Base-by-base conservation (phyloP, 2,888 invertebrate species). In the Drosophila demipolita region DNA sequence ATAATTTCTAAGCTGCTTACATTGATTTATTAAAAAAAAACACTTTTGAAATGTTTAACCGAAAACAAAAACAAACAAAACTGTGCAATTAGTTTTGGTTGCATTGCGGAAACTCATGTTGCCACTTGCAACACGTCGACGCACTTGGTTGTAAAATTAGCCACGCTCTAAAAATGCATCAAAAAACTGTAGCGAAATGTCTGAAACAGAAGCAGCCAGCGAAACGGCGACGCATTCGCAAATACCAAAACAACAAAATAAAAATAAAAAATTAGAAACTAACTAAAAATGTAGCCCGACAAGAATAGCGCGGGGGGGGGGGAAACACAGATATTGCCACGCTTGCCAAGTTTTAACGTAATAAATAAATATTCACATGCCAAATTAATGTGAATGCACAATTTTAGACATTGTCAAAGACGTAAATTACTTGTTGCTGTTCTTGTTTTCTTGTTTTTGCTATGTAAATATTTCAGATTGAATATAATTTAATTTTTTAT, bases 351-450 rank as follows among this genome's bases (percentile, higher is more conserved):
- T 55, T 62, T 75, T 32, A 59, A 60, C 59, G 53, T 79, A 80
- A 82, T 78, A 87, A 90, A 91, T 89, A 91, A 91, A 91, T 88
- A 88, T 91, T 91, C 89, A 84, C 87, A 90, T 82, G 83, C 79
- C 73, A 89, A 90, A 90, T 90, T 90, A 90, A 90, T 89, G 84
- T 78, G 77, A 80, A 86, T 81, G 78, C 74, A 73, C 66, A 82
- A 85, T 84, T 77, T 72, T 73, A 73, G 75, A 82, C 72, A 73
- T 67, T 75, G 80, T 71, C 83, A 73, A 75, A 72, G 72, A 64
- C 65, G 66, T 36, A 40, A 40, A 57, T 54, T 49, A 62, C 58
- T 48, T 33, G 38, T 57, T 60, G 54, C 50, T 72, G 36, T 15
- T 12, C 35, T 15, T 45, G 11, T 45, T 20, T 15, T 15, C 42